Evolutionary conservation across 2,888 invertebrate genomes (phyloP).

Genomic region (Exephanes ischioxanthus): DNA sequence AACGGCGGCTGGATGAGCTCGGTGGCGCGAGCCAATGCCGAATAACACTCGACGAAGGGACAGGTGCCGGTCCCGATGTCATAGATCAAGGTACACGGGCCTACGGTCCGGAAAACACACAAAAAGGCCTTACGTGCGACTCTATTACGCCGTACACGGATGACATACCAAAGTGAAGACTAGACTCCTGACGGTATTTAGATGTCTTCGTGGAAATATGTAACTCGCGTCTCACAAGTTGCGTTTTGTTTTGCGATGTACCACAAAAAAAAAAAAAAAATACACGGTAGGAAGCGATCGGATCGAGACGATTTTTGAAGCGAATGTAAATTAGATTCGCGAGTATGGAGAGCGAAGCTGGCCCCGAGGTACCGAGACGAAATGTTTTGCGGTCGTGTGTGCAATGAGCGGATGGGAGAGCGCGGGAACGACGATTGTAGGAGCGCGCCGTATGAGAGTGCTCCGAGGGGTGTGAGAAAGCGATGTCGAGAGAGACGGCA

Average conservation of each 20-base stretch:
- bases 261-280: not conserved
- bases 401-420: slow-evolving; percentile 29
- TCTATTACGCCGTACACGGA: slow-evolving; percentile 20
- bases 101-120: slow-evolving; percentile 49
- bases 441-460: slow-evolving; percentile 14
- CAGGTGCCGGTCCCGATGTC: slow-evolving; percentile 75
- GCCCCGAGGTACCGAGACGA: slow-evolving; percentile 34
- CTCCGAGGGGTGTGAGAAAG: slow-evolving; percentile 33
- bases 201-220: not conserved
- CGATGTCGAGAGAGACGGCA: slow-evolving; percentile 34
- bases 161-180: slow-evolving; percentile 15
- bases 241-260: too few relatives aligned
- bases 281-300: slow-evolving; percentile 45
- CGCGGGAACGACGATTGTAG: slow-evolving; percentile 38
- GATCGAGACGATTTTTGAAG: slow-evolving; percentile 9
- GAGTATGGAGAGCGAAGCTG: slow-evolving; percentile 27
- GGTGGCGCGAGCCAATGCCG: slow-evolving; percentile 56
- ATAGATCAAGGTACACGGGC: slow-evolving; percentile 55
- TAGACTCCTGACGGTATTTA: not conserved
- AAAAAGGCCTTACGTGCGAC: slow-evolving; percentile 41
- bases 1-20: slow-evolving; percentile 70
- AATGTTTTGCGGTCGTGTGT: slow-evolving; percentile 59
- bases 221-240: not conserved
- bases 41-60: slow-evolving; percentile 71
- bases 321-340: slow-evolving; percentile 67